Percentiles rank a stretch among this genome's conserved stretches.
Evolutionary conservation across 37 sponge, comb jelly and placozoan genomes (phyloP).

Genomic region (Crambe crambe): DNA sequence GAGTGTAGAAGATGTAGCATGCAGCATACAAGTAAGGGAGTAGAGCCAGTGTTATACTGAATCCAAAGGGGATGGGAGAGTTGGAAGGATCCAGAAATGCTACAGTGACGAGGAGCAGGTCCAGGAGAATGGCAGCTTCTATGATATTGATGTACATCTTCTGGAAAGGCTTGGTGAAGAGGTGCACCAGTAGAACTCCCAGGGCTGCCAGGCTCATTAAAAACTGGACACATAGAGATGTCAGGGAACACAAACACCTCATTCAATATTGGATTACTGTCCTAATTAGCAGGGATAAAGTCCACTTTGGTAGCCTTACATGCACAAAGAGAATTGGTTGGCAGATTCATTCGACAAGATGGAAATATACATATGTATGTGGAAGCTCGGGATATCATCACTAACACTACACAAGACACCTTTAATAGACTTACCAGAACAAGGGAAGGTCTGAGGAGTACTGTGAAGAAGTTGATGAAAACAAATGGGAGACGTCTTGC

Average conservation of each 20-base stretch:
- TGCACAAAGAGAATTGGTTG: neutral
- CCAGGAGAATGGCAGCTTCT: constrained; percentile 63
- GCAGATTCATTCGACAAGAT: neutral
- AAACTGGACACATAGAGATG: constrained; percentile 30
- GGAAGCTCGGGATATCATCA: too few relatives aligned
- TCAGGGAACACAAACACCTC: neutral
- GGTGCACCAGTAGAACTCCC: constrained; percentile 52
- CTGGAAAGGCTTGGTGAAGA: constrained; percentile 68
- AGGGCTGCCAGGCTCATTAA: constrained; percentile 63
- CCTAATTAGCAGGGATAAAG: neutral
- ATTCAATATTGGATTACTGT: neutral
- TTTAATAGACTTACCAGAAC: constrained; percentile 70
- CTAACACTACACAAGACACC: too few relatives aligned
- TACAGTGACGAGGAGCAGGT: constrained; percentile 62
- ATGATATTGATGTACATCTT: constrained; percentile 63
- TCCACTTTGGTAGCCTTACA: too few relatives aligned
- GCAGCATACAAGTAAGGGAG: constrained; percentile 65
- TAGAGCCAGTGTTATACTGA: constrained; percentile 47
- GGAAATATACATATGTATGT: too few relatives aligned
- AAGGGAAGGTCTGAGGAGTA: constrained; percentile 60
- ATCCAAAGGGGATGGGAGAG: constrained; percentile 35
- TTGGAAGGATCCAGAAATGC: constrained; percentile 64
- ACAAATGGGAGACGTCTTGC: constrained; percentile 70
- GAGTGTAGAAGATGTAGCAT: constrained; percentile 17
- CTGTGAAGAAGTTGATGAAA: constrained; percentile 44